phyloP scores from a whole-genome alignment of 2,888 invertebrate genomes.

The Pterobdella sp. region DNA sequence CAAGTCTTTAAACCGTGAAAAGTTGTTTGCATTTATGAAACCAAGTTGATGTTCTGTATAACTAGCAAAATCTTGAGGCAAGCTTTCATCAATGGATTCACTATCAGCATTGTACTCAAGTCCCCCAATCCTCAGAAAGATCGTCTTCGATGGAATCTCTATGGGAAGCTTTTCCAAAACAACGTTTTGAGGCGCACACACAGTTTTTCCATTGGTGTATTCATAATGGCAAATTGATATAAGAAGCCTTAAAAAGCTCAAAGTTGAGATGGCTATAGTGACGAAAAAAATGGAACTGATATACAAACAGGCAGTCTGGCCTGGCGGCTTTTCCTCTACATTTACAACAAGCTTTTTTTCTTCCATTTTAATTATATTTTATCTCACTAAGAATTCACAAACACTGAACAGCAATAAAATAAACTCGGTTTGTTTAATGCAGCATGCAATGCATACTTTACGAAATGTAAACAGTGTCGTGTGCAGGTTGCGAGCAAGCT shows the following conservation, averaged over 20 bases:
- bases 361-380: not conserved
- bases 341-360: too few relatives aligned
- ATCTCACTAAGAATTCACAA: too few relatives aligned
- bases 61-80: not conserved
- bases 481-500: too few relatives aligned
- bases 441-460: too few relatives aligned
- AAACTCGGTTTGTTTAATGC: too few relatives aligned
- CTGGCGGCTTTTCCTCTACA: slow-evolving; percentile 12
- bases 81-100: slow-evolving; percentile 7
- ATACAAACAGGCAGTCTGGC: slow-evolving; percentile 20
- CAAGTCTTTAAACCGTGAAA: slow-evolving; percentile 34
- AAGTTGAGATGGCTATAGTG: slow-evolving; percentile 13
- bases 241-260: slow-evolving; percentile 23
- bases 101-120: slow-evolving; percentile 5
- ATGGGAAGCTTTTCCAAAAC: slow-evolving; percentile 21
- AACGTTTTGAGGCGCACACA: slow-evolving; percentile 25
- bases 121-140: slow-evolving; percentile 25
- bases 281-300: slow-evolving; percentile 23
- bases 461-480: slow-evolving; percentile 2
- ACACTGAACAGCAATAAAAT: not conserved
- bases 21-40: slow-evolving; percentile 32
- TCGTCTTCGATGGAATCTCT: slow-evolving; percentile 21
- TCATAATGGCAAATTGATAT: slow-evolving; percentile 27
- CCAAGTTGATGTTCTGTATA: slow-evolving; percentile 35
- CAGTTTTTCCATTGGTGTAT: slow-evolving; percentile 25